Percentiles rank a stretch among this genome's conserved stretches.
phyloP scores from a whole-genome alignment of 2,888 invertebrate species.

The Stratiomys singularior region DNA sequence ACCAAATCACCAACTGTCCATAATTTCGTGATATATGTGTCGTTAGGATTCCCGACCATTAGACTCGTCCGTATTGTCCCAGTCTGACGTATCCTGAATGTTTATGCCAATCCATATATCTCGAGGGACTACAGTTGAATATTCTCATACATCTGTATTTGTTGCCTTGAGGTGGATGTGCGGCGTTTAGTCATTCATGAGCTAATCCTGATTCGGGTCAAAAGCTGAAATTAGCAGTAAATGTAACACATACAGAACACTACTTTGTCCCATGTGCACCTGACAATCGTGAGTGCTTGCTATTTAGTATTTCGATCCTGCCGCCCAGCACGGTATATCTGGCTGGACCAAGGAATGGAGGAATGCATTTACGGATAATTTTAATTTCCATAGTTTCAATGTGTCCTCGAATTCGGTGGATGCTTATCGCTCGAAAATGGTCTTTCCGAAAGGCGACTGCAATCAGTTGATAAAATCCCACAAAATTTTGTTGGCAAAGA shows the following conservation, averaged over 20 bases:
- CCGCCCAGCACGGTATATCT: too few species aligned
- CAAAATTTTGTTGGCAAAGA: neutral
- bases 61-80: conserved; percentile 15
- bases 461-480: conserved; percentile 17
- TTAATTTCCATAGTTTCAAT: neutral
- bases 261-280: neutral
- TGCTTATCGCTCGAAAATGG: neutral
- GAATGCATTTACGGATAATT: conserved; percentile 5
- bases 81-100: conserved; percentile 30
- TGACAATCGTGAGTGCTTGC: neutral
- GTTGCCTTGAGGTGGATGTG: conserved; percentile 8
- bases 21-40: conserved; percentile 51
- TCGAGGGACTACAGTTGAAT: conserved; percentile 11
- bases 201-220: conserved; percentile 40
- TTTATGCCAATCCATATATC: conserved; percentile 40
- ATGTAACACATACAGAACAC: conserved; percentile 13
- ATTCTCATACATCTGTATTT: conserved; percentile 6
- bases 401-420: neutral
- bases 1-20: conserved; percentile 50
- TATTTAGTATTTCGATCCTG: neutral
- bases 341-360: neutral
- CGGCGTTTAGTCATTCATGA: conserved; percentile 39
- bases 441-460: neutral
- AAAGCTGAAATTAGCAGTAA: conserved; percentile 28
- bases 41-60: conserved; percentile 44